Evolutionary conservation across 2,797 vertebrate species (phyloP), one percentile per base, ranked within the genome.

Genomic region (Staurois parvus): DNA sequence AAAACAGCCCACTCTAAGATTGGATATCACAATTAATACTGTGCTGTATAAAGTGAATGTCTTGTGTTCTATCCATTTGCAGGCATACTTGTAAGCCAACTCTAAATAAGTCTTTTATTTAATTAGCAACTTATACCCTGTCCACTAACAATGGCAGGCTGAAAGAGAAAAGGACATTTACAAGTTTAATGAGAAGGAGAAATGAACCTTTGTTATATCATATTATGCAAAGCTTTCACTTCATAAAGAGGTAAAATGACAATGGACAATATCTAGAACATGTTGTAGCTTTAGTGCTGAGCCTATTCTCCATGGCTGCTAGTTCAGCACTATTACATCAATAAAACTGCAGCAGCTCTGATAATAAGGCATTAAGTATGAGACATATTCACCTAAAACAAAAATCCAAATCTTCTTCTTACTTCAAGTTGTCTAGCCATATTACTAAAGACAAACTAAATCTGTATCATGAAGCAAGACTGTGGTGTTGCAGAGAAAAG

Each of bases 101-200:
- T 37, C 32, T 19, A 68, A 80, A 80, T 4, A n/a, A 26, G 26
- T 34, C 19, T 13, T 34, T 59, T 70, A 80, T 80, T 56, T 56
- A n/a, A 80, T 80, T 56, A 70, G 28, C 30, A n/a, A 70, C 70
- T n/a, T 70, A 29, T 80, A 34, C 40, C 42, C 67, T 69, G 64
- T 32, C 42, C 67, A 30, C 28, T 32, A 30, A 15, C 29, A 34
- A 28, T 12, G 28, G 42, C 7, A 56, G 24, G 30, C 3, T 15
- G 62, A 29, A 81, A 81, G 48, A 81, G 69, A 59, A 29, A 59
- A 28, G 79, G 79, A 72, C 52, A 72, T 72, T 81, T 64, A 72
- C 79, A 72, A 11, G 69, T 81, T 81, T 81, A 72, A 80, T 48
- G 2, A 81, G 66, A 28, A 72, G 52, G 69, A 29, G 79, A 52